Conservation (phyloP, 2,797 vertebrate genomes). For the Tauraco hartlaubi region DNA sequence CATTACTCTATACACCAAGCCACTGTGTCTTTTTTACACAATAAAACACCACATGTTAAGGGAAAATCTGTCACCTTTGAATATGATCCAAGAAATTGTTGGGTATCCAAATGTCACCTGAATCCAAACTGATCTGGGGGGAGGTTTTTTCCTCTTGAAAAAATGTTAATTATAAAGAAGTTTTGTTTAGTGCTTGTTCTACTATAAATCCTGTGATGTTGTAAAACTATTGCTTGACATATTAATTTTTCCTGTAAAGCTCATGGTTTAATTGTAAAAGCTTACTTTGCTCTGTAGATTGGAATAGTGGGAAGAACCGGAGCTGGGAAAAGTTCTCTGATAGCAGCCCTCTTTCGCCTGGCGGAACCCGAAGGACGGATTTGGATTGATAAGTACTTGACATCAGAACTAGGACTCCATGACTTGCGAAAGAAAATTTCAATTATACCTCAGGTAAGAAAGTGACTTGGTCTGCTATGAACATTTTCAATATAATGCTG, state of each 20-base stretch:
- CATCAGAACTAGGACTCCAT: slow-evolving; percentile 92
- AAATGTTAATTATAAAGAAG: slow-evolving; percentile 8
- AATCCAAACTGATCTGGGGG: neutral
- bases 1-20: neutral
- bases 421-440: slow-evolving; percentile 95
- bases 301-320: slow-evolving; percentile 94
- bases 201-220: neutral
- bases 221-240: neutral
- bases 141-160: neutral
- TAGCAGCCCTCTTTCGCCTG: slow-evolving; percentile 92
- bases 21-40: neutral
- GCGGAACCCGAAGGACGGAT: slow-evolving; percentile 93
- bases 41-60: neutral
- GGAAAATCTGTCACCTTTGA: slow-evolving; percentile 19
- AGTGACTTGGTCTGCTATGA: neutral
- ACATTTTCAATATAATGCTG: neutral
- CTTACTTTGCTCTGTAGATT: slow-evolving; percentile 80
- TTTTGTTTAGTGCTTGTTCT: slow-evolving; percentile 22
- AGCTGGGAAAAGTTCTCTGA: slow-evolving; percentile 94
- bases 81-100: slow-evolving; percentile 22
- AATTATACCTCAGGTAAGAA: slow-evolving; percentile 93
- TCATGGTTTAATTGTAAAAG: neutral
- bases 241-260: neutral
- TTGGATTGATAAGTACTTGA: slow-evolving; percentile 90
- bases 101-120: neutral